Evolutionary conservation across 1,140 invertebrate species (phyloP), one percentile per base, ranked within the genome.

Genomic region (Dendroctonus ponderosae): DNA sequence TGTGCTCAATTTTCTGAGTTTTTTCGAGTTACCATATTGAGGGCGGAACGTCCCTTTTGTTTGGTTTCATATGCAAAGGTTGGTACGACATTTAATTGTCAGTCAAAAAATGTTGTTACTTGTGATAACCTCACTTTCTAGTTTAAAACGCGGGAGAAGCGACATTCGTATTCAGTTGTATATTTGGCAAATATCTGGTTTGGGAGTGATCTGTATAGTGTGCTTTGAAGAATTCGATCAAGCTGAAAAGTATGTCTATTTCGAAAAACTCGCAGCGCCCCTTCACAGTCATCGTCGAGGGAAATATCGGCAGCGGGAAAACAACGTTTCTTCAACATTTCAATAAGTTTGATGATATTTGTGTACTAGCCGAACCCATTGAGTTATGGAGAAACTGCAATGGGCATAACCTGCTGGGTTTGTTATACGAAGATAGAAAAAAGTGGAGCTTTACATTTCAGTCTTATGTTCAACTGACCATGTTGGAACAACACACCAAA

Each of bases 231-330:
- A 26, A 3, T 26, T 26, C 26, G 26, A 3, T 2, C 1, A 26
- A 26, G 26, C 26, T 26, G 26, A 52, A 52, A 52, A 52, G 0
- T 7, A 68, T 68, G 67, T 58, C 54, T 12, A n/a, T 39, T 7
- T 44, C 43, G 15, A 68, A 65, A 40, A 62, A 7, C 5, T 41
- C 44, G 58, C 57, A n/a, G 11, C 82, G 80, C 67, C 88, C 88
- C 1, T 90, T 90, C 69, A 92, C 90, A 0, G 88, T 96, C 9
- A 86, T 92, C 39, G 88, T 96, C 6, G 94, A 96, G 78, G 94
- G 94, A 37, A 96, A 96, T 77, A 96, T 96, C 74, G 93, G 93
- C 40, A 91, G 91, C 78, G 94, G 93, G 3, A 97, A 96, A 81
- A 94, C 93, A 8, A 94, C 93, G 9, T 92, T 95, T 76, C 76